Evolutionary conservation across 2,888 invertebrate species (phyloP), one percentile per base, ranked within the genome.

Genomic region (Ametastegia equiseti): DNA sequence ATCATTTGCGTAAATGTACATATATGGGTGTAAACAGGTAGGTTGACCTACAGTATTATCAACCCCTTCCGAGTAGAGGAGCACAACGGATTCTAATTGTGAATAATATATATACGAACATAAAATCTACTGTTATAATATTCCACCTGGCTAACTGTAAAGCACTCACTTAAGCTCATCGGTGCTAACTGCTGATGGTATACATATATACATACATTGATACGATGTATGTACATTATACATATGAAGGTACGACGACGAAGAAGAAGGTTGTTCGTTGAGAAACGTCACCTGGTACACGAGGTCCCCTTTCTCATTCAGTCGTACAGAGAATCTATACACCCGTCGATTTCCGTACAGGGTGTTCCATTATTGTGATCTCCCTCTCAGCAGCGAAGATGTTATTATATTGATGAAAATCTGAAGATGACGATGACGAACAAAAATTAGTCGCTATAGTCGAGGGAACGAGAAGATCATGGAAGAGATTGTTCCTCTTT

Each of bases 91-190:
- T 7, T 63, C 63, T 63, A 33, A 63, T 63, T 63, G 33, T 63
- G 33, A 63, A 33, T 63, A 33, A 33, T 63, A 63, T 3, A 39
- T 19, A 23, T 23, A 2, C 19, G 36, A 36, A 75, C 30, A 36
- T 54, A 33, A 79, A 79, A 79, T 84, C 83, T 88, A 88, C 88
- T 87, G 88, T 88, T 87, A 86, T 84, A 75, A 83, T 83, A 78
- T 36, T 83, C 83, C 85, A 80, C 81, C 83, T 83, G 86, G 84
- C 84, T 89, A 89, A 89, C 89, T 88, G 88, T 89, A 88, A 88
- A 87, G 84, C 86, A 83, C 75, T 45, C 54, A 75, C 75, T 75
- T 75, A 75, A 75, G 75, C 75, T 54, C 75, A n/a, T n/a, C 75
- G 33, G 75, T 54, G 75, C 36, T 75, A 50, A 50, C 50, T 75